Base-by-base conservation (phyloP, 2,797 vertebrate genomes). In the Buphagus erythrorhynchus region DNA sequence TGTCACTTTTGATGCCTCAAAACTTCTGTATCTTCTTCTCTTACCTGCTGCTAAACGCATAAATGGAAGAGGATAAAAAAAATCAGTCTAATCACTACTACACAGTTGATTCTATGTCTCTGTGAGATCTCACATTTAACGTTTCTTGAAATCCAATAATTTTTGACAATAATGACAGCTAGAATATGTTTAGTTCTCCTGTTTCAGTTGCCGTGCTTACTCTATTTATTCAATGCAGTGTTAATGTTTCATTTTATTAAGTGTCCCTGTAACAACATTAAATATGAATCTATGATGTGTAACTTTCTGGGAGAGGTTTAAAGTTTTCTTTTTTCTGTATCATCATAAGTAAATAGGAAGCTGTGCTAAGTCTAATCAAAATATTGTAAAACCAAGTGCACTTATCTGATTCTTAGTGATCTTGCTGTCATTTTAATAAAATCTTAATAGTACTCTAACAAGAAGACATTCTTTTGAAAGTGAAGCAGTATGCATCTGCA, bases 351-450 rank as follows among this genome's bases (percentile, higher is more conserved):
- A 90, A 92, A 97, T 86, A 91, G 20, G 65, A 92, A 94, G 81
- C 88, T 1, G 1, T 78, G 16, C 63, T 94, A 93, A 86, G 33
- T 49, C 35, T 86, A 88, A 95, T 89, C 45, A 95, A 97, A 93
- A 84, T 87, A 76, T 74, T 95, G 58, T 71, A 85, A 96, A 88
- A 90, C 35, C 20, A 46, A 83, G 65, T 86, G 36, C 82, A 86
- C 52, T 88, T 92, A 69, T 17, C 42, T 29, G 5, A 80, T 97
- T 89, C 79, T 76, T 91, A 57, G 73, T 77, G 61, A 87, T 36
- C 40, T 36, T 93, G 40, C 49, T 90, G 63, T 93, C 33, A 63
- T 96, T 97, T 96, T 73, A 95, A 94, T 96, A 95, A 97, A 95
- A 94, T 36, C 71, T 90, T 94, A 91, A 63, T 95, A 75, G 75